Conservation (phyloP, 92 coral and sea anemone genomes). For the Phenganax stokvisi region DNA sequence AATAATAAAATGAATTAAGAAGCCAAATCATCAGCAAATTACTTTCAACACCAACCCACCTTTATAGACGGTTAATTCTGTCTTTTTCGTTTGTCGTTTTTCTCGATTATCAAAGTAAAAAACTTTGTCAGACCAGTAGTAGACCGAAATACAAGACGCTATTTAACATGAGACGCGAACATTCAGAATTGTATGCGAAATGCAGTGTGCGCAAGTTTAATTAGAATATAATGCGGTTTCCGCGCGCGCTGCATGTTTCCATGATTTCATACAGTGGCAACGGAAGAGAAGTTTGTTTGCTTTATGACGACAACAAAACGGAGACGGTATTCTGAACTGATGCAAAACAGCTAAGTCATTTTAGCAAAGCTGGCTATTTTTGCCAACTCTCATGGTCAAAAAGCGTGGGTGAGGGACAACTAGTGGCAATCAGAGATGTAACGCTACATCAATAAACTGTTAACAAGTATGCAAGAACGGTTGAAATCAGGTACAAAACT, state of each 20-base stretch:
- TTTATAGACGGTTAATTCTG: no score
- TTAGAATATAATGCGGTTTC: constrained; percentile 19
- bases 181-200: constrained; percentile 11
- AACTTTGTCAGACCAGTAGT: background rate
- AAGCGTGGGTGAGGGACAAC: no score
- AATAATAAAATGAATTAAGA: constrained; percentile 10
- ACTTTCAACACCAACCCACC: background rate
- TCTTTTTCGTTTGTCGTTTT: background rate
- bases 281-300: constrained; percentile 22
- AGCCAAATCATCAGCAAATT: background rate
- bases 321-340: background rate
- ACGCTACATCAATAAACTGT: no score
- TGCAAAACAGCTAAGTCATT: constrained; percentile 1
- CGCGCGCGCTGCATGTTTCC: background rate
- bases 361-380: background rate
- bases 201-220: constrained; percentile 2
- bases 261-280: constrained; percentile 6
- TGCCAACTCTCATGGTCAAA: no score
- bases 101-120: background rate
- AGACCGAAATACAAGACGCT: background rate
- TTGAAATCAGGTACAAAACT: no score
- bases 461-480: no score
- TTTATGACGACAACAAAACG: constrained; percentile 13
- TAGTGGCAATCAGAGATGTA: no score
- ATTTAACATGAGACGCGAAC: constrained; percentile 13